Percentiles rank a stretch among this genome's conserved stretches.
Conservation (phyloP, 1,140 invertebrate genomes). For the Papilio polytes region DNA sequence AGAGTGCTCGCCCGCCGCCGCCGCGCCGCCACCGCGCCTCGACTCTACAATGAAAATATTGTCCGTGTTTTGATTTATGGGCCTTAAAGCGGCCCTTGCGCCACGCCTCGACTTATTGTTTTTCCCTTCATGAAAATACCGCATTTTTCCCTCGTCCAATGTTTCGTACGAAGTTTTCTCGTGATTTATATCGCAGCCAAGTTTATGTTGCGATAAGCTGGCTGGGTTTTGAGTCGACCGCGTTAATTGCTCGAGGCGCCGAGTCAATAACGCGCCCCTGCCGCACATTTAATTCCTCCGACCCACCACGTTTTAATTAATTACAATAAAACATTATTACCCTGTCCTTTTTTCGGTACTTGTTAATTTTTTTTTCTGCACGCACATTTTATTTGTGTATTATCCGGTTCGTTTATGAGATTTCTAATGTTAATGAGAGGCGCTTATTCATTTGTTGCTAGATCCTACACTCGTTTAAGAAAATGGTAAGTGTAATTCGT, state of each 20-base stretch:
- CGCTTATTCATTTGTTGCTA: too few relatives aligned
- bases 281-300: constrained; percentile 18
- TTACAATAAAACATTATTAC: constrained; percentile 17
- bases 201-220: constrained; percentile 56
- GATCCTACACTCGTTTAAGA: too few relatives aligned
- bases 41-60: constrained; percentile 78
- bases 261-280: constrained; percentile 31
- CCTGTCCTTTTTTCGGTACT: background rate
- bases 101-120: constrained; percentile 77
- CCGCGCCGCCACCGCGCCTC: constrained; percentile 43
- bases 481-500: too few relatives aligned
- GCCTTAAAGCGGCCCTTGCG: constrained; percentile 76
- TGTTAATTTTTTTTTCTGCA: background rate
- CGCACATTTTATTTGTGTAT: background rate
- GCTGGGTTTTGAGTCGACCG: constrained; percentile 44
- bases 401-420: background rate
- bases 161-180: constrained; percentile 63
- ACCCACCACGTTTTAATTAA: constrained; percentile 16
- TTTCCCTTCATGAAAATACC: constrained; percentile 79
- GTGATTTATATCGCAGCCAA: constrained; percentile 69
- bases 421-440: too few relatives aligned
- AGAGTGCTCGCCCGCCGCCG: constrained; percentile 66
- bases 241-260: constrained; percentile 43
- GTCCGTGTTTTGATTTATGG: constrained; percentile 80
- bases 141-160: constrained; percentile 68